These are phyloP conservation scores for Lynx canadensis DNA, from an alignment of 2,113 vertebrate genomes.

Conservation along the genomic window DNA sequence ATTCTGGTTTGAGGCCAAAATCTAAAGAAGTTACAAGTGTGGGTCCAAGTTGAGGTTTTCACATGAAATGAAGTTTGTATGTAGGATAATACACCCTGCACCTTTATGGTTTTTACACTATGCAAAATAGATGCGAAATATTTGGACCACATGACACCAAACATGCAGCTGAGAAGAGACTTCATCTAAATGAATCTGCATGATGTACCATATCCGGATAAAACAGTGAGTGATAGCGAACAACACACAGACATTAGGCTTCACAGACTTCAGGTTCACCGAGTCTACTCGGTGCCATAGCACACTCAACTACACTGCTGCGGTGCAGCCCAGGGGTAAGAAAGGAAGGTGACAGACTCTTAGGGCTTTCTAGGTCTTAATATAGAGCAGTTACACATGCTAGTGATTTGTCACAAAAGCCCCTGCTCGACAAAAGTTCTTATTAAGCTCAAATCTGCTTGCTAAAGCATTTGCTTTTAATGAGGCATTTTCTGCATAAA, in stretches of 20 bases:
- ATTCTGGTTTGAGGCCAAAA: neutral
- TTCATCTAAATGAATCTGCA: conserved; percentile 16
- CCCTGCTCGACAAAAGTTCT: conserved; percentile 43
- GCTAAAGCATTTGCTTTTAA: conserved; percentile 72
- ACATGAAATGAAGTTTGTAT: conserved; percentile 11
- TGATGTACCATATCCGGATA: neutral
- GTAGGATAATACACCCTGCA: neutral
- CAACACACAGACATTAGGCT: neutral
- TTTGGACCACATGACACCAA: neutral
- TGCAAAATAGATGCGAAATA: conserved; percentile 40
- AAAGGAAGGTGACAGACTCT: neutral
- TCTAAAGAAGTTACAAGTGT: conserved; percentile 24
- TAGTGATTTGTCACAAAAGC: conserved; percentile 64
- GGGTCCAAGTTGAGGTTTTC: neutral
- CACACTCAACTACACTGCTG: neutral
- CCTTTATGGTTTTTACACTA: neutral
- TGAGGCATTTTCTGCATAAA: conserved; percentile 75
- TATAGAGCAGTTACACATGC: conserved; percentile 36
- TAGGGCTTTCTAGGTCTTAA: conserved; percentile 40
- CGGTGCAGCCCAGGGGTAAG: neutral
- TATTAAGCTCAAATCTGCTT: conserved; percentile 65
- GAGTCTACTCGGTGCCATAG: neutral
- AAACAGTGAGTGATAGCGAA: neutral
- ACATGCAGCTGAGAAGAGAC: neutral
- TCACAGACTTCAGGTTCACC: neutral